A percentile compares a stretch with the other conserved stretches of the same genome.
phyloP scores from a whole-genome alignment of 2,888 invertebrate species.

The Lydus trimaculatus region DNA sequence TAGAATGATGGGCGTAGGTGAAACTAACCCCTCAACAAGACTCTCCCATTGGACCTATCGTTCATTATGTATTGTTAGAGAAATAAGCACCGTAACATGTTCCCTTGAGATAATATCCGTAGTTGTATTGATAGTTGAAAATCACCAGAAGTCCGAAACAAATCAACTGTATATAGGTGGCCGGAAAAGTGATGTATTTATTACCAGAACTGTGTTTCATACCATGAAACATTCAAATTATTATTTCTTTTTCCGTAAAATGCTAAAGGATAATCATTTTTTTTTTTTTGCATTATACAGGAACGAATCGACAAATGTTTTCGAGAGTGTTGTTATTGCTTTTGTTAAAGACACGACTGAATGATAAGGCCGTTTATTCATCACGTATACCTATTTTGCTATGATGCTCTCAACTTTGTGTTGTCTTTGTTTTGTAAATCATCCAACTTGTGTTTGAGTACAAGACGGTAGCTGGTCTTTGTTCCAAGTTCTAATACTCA shows the following conservation, averaged over 20 bases:
- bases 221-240: slow-evolving; percentile 8
- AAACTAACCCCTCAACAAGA: slow-evolving; percentile 14
- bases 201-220: slow-evolving; percentile 24
- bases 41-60: slow-evolving; percentile 36
- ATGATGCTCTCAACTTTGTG: slow-evolving; percentile 26
- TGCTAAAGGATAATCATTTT: neutral
- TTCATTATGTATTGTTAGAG: slow-evolving; percentile 33
- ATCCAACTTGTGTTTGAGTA: slow-evolving; percentile 26
- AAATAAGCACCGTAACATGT: slow-evolving; percentile 29
- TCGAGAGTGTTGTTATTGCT: slow-evolving; percentile 17
- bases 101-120: slow-evolving; percentile 15
- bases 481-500: slow-evolving; percentile 20
- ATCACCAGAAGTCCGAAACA: slow-evolving; percentile 23
- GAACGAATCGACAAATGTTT: slow-evolving; percentile 11
- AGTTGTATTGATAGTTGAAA: slow-evolving; percentile 12
- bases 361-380: slow-evolving; percentile 29
- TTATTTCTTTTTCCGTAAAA: neutral
- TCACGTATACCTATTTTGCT: slow-evolving; percentile 27
- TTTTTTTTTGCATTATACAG: neutral
- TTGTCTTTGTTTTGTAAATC: slow-evolving; percentile 30
- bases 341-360: slow-evolving; percentile 29
- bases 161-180: slow-evolving; percentile 11
- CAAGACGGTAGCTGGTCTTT: slow-evolving; percentile 28
- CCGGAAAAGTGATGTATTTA: slow-evolving; percentile 33
- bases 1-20: slow-evolving; percentile 1